These are phyloP conservation scores for Smutsia gigantea DNA, from an alignment of 2,797 vertebrate genomes.

Conservation along the genomic window DNA sequence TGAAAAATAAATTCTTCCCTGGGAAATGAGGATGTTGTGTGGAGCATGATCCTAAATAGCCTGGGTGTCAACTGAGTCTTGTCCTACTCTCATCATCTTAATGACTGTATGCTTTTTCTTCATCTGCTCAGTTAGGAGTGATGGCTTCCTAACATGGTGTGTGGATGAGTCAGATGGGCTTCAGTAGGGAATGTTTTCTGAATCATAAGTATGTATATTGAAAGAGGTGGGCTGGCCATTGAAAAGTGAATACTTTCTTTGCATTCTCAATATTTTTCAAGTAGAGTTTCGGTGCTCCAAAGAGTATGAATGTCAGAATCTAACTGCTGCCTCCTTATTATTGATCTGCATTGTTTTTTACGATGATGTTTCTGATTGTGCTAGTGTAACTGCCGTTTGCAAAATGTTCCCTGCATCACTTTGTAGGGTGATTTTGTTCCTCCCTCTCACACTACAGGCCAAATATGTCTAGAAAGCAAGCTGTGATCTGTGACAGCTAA, in stretches of 20 bases:
- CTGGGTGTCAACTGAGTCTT: background rate
- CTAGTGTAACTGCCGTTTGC: background rate
- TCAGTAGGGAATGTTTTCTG: background rate
- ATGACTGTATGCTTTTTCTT: background rate
- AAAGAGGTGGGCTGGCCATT: background rate
- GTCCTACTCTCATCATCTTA: background rate
- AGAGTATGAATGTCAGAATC: background rate
- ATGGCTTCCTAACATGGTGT: background rate
- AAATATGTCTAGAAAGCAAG: slow-evolving; percentile 77
- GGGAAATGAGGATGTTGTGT: background rate
- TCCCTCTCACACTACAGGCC: slow-evolving; percentile 56
- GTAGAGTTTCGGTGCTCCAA: background rate
- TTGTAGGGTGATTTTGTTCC: slow-evolving; percentile 61
- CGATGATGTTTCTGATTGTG: background rate
- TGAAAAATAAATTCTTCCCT: background rate
- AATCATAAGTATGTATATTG: background rate
- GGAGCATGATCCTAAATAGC: background rate
- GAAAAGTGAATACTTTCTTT: background rate
- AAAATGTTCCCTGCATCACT: slow-evolving; percentile 62
- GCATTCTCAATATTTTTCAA: background rate
- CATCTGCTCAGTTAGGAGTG: background rate
- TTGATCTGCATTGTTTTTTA: background rate
- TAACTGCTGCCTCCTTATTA: background rate
- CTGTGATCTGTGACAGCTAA: slow-evolving; percentile 78
- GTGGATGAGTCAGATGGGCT: background rate